Evolutionary conservation across 2,113 vertebrate genomes (phyloP).

Genomic region (Corythoichthys haematopterus): DNA sequence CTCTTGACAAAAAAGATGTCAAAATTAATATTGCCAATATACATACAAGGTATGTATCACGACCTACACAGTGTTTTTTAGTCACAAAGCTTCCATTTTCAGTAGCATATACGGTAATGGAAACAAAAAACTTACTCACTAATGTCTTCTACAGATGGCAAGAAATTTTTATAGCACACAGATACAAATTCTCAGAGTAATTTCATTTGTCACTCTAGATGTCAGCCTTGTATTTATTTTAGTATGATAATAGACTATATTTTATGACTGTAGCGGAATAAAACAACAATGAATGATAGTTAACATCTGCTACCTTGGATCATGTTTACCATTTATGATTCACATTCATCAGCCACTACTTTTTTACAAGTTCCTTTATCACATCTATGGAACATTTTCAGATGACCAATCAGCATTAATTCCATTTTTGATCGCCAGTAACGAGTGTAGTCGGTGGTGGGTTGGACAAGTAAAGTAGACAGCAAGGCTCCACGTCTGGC

Average conservation of each 20-base stretch:
- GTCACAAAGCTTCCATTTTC: neutral
- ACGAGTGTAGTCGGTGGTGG: conserved; percentile 19
- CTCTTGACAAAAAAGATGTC: too few species aligned
- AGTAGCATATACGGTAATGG: conserved; percentile 1
- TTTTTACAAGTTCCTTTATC: neutral
- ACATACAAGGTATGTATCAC: neutral
- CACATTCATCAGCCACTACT: neutral
- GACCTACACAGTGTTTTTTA: neutral
- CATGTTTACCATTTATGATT: neutral
- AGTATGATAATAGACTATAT: neutral
- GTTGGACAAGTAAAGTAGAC: conserved; percentile 51
- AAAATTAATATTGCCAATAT: neutral
- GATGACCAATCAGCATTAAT: neutral
- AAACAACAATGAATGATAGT: neutral
- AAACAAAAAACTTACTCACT: neutral
- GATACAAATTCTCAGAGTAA: conserved; percentile 1
- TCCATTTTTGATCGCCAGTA: neutral
- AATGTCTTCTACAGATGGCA: conserved; percentile 1
- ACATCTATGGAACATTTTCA: neutral
- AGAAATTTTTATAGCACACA: neutral
- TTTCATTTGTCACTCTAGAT: conserved; percentile 3
- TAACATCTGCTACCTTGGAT: neutral
- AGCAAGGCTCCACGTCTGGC: conserved; percentile 58
- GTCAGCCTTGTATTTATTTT: conserved; percentile 7
- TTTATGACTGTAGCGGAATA: conserved; percentile 1